A percentile compares a stretch with the other conserved stretches of the same genome.
Conservation (phyloP, 2,888 invertebrate species). For the Campopleginae sp. region DNA sequence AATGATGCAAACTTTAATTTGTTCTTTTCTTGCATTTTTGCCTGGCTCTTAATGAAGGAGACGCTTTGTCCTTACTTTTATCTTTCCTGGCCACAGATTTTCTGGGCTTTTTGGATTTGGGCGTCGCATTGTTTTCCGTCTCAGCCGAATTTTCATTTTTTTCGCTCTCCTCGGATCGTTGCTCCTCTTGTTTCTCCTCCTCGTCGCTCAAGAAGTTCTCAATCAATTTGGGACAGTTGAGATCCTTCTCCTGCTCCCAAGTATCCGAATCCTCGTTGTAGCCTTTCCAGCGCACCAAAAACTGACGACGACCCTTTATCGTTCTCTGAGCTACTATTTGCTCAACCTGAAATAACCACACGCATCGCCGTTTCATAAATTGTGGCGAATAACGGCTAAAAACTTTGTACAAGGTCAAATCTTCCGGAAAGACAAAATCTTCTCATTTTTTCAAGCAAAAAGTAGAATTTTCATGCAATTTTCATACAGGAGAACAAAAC, state of each 20-base stretch:
- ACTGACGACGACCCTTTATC: conserved; percentile 88
- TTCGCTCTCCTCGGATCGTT: conserved; percentile 11
- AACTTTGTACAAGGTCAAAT: too few species aligned
- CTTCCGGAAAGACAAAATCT: too few species aligned
- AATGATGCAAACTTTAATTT: neutral
- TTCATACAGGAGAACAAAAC: too few species aligned
- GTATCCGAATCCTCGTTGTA: conserved; percentile 89
- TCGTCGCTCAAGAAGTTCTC: conserved; percentile 84
- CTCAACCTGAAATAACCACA: conserved; percentile 86
- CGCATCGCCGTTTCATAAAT: too few species aligned
- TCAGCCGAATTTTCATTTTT: neutral
- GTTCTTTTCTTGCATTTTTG: neutral
- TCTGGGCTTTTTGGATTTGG: conserved; percentile 54
- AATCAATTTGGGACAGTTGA: conserved; percentile 90
- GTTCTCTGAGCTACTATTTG: conserved; percentile 89
- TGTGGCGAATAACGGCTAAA: too few species aligned
- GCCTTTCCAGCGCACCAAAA: conserved; percentile 92
- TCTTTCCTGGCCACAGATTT: conserved; percentile 52
- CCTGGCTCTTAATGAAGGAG: too few species aligned
- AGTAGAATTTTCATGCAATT: too few species aligned
- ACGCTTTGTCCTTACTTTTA: conserved; percentile 43
- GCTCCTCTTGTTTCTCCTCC: conserved; percentile 69
- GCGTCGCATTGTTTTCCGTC: neutral
- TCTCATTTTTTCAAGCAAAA: too few species aligned
- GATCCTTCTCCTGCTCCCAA: conserved; percentile 90